Evolutionary conservation across 2,888 invertebrate genomes (phyloP).

Genomic region (Dimorphilus gyrociliatus): DNA sequence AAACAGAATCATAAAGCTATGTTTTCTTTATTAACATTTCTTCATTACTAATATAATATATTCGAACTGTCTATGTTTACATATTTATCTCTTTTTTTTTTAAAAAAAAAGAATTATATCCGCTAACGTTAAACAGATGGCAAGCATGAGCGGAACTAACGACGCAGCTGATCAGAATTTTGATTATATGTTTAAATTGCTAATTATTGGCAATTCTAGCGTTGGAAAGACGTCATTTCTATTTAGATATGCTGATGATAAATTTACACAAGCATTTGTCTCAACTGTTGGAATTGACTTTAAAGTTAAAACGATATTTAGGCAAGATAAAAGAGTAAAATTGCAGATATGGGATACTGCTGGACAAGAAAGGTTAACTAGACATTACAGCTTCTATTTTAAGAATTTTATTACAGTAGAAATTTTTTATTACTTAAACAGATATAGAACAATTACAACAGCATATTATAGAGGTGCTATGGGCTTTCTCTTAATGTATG

Average conservation of each 20-base stretch:
- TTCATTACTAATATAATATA: no score
- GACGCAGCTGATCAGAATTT: slow-evolving; percentile 40
- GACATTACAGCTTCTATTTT: no score
- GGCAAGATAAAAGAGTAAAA: slow-evolving; percentile 97
- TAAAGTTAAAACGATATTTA: slow-evolving; percentile 99
- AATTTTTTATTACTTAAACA: no score
- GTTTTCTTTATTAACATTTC: no score
- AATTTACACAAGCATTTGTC: slow-evolving; percentile 97
- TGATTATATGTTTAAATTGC: slow-evolving; percentile 40
- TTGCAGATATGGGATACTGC: slow-evolving; percentile 93
- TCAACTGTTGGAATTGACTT: slow-evolving; percentile 99
- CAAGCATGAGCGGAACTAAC: no score
- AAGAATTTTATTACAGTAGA: no score
- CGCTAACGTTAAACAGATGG: no score
- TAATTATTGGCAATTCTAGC: slow-evolving; percentile 39
- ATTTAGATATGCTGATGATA: slow-evolving; percentile 97
- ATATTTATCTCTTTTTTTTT: no score
- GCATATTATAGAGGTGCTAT: slow-evolving; percentile 98
- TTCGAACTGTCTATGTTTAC: no score
- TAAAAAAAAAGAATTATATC: no score
- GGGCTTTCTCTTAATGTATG: slow-evolving; percentile 99
- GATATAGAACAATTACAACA: slow-evolving; percentile 95
- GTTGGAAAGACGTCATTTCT: slow-evolving; percentile 98
- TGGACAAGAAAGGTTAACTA: slow-evolving; percentile 91
- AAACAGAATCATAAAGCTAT: no score